Percentiles rank a stretch among this genome's conserved stretches.
These are phyloP conservation scores for Manis crassicaudata DNA, from an alignment of 2,797 vertebrate species.

Conservation along the genomic window DNA sequence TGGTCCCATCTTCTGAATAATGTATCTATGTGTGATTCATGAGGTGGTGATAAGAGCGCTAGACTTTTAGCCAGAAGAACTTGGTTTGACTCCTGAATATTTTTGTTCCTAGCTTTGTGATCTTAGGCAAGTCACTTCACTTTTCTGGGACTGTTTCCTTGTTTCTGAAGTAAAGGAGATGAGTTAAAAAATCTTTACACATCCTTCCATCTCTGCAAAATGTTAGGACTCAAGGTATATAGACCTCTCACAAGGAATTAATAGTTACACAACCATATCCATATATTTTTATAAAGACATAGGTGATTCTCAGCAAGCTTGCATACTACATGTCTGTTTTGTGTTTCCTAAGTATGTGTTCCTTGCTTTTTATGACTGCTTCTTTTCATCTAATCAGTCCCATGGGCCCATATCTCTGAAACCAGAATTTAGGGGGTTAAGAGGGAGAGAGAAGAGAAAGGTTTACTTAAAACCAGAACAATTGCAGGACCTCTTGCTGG, in stretches of 20 bases:
- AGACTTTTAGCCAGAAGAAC: neutral
- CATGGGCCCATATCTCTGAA: neutral
- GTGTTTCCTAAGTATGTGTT: neutral
- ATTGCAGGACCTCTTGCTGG: neutral
- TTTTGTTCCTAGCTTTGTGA: neutral
- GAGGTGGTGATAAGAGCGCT: neutral
- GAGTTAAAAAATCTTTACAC: neutral
- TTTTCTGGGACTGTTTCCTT: neutral
- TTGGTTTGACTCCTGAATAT: neutral
- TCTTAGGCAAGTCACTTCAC: neutral
- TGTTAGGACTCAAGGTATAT: neutral
- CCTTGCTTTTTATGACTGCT: neutral
- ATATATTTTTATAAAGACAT: neutral
- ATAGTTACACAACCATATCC: neutral
- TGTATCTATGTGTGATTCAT: neutral
- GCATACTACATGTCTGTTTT: neutral
- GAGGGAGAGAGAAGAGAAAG: neutral
- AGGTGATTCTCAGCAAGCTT: neutral
- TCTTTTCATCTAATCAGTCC: neutral
- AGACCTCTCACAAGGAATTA: neutral
- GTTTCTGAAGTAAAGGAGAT: neutral
- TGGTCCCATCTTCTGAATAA: neutral
- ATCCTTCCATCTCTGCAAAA: neutral
- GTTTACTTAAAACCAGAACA: neutral
- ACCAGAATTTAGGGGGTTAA: neutral